These are phyloP conservation scores for Eueremaeus valkanovi DNA, from an alignment of 2,888 invertebrate genomes.

Conservation along the genomic window DNA sequence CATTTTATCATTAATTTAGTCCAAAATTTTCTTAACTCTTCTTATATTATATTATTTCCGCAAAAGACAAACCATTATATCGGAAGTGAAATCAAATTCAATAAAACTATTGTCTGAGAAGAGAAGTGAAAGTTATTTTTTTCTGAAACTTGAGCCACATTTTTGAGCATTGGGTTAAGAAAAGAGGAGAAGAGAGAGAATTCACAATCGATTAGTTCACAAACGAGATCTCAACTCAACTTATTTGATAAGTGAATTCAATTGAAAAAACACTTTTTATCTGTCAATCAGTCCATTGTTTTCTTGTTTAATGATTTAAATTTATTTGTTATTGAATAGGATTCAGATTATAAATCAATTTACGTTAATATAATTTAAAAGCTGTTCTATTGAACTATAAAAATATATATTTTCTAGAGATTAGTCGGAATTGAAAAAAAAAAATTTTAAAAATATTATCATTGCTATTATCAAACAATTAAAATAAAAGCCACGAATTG, in stretches of 20 bases:
- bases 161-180: not conserved
- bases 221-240: not conserved
- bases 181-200: not conserved
- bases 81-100: conserved; percentile 6
- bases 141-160: not conserved
- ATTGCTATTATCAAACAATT: too few species aligned
- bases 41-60: not conserved
- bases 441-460: too few species aligned
- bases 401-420: not conserved
- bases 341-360: not conserved
- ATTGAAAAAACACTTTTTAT: not conserved
- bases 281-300: conserved; percentile 1
- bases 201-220: not conserved
- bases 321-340: not conserved
- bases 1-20: too few species aligned
- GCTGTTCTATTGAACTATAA: not conserved
- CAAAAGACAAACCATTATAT: not conserved
- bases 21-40: too few species aligned
- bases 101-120: not conserved
- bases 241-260: not conserved
- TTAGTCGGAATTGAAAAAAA: not conserved
- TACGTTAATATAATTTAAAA: not conserved
- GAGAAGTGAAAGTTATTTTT: not conserved
- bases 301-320: not conserved
- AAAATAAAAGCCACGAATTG: too few species aligned